A percentile compares a stretch with the other conserved stretches of the same genome.
Conservation (phyloP, 2,797 vertebrate genomes). For the Babyrousa celebensis region DNA sequence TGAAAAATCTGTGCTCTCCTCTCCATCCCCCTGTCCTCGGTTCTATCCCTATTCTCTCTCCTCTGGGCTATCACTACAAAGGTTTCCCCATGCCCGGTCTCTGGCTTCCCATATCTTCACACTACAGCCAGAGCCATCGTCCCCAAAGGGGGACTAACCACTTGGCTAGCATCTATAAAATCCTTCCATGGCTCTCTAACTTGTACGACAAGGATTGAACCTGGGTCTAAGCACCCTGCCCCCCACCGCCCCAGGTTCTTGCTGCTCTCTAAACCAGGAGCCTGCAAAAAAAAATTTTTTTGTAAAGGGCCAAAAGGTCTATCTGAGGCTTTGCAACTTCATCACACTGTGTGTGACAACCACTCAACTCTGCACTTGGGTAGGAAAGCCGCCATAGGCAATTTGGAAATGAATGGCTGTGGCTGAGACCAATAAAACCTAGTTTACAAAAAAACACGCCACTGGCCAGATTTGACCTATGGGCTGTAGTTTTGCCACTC, state of each 20-base stretch:
- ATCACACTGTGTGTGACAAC: background rate
- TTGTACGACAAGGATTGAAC: background rate
- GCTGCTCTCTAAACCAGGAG: background rate
- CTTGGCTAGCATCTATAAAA: background rate
- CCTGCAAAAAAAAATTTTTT: background rate
- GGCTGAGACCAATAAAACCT: background rate
- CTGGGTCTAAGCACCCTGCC: background rate
- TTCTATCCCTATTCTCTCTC: background rate
- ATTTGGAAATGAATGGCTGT: background rate
- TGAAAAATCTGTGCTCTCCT: background rate
- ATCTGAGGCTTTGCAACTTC: background rate
- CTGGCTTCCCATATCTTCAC: background rate
- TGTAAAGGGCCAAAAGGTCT: background rate
- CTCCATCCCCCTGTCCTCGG: accelerated
- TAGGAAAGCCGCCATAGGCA: background rate
- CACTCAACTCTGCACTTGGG: background rate
- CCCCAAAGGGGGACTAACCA: background rate
- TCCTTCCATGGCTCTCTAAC: background rate
- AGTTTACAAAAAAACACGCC: background rate
- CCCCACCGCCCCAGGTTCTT: background rate
- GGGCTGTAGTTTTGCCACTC: background rate
- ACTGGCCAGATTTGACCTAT: background rate
- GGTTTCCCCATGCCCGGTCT: no score
- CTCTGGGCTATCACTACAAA: background rate
- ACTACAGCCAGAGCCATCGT: background rate